A percentile compares a stretch with the other conserved stretches of the same genome.
Evolutionary conservation across 2,888 invertebrate genomes (phyloP).

Genomic region (Cataglyphis albicans): DNA sequence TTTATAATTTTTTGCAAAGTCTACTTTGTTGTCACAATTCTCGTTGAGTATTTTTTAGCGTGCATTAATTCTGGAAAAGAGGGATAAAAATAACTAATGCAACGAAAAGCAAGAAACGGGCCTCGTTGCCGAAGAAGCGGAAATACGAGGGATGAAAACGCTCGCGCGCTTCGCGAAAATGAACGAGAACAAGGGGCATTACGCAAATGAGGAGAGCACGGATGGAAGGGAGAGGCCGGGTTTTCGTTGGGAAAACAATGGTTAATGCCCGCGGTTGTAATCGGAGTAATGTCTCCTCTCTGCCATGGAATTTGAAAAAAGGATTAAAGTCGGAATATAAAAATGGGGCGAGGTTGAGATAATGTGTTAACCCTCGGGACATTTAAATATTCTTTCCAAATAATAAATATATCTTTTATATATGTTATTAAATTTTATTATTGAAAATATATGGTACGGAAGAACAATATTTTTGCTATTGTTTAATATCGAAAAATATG

Average conservation of each 20-base stretch:
- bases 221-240: conserved; percentile 14
- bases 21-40: not conserved
- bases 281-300: conserved; percentile 34
- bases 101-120: not conserved
- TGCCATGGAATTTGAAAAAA: conserved; percentile 40
- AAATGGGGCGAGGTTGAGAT: conserved; percentile 9
- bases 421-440: conserved; percentile 9
- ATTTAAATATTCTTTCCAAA: not conserved
- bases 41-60: not conserved
- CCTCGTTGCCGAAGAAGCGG: conserved; percentile 1
- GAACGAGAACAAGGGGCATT: conserved; percentile 47
- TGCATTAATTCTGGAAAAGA: not conserved
- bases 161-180: conserved; percentile 22
- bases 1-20: not conserved
- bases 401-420: not conserved
- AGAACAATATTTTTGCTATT: not conserved
- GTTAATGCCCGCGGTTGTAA: conserved; percentile 46
- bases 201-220: conserved; percentile 42
- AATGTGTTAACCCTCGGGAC: not conserved
- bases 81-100: not conserved
- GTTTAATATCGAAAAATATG: not conserved
- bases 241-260: conserved; percentile 47
- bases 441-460: not conserved
- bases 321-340: conserved; percentile 32
- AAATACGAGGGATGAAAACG: conserved; percentile 10